Evolutionary conservation across 2,797 vertebrate species (phyloP).

Genomic region (Melanotaenia parkinsoni): DNA sequence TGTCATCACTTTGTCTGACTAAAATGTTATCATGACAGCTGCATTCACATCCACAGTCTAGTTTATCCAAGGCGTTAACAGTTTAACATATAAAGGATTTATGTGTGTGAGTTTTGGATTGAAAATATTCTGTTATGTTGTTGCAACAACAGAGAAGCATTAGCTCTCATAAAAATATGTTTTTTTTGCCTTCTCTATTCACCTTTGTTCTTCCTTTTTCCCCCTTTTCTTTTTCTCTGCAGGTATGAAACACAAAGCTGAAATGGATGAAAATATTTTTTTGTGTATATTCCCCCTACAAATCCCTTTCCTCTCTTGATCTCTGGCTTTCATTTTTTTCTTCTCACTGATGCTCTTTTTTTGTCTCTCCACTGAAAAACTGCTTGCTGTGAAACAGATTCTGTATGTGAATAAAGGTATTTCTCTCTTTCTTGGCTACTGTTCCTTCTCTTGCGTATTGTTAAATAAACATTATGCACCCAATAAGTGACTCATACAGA

Average conservation of each 20-base stretch:
- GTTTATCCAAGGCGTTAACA: conserved; percentile 2
- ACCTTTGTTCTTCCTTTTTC: neutral
- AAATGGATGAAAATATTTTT: conserved; percentile 35
- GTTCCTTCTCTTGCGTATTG: conserved; percentile 53
- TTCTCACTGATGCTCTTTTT: neutral
- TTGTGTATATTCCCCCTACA: conserved; percentile 23
- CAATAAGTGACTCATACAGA: conserved; percentile 36
- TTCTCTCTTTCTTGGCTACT: conserved; percentile 50
- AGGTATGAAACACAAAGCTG: conserved; percentile 11
- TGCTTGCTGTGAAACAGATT: conserved; percentile 62
- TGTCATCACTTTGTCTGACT: conserved; percentile 13
- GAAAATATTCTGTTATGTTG: neutral
- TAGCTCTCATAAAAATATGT: neutral
- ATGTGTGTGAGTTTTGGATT: neutral
- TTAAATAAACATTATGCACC: conserved; percentile 39
- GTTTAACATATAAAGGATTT: neutral
- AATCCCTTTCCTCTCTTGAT: conserved; percentile 20
- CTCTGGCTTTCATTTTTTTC: conserved; percentile 23
- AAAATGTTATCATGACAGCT: conserved; percentile 6
- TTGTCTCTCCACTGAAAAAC: conserved; percentile 47
- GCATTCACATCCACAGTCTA: neutral
- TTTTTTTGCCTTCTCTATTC: neutral
- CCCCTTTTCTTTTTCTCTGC: neutral
- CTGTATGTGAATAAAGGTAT: conserved; percentile 65
- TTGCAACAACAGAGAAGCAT: conserved; percentile 1